Evolutionary conservation across 2,113 vertebrate species (phyloP).

Genomic region (Boulengeromyrus knoepffleri): DNA sequence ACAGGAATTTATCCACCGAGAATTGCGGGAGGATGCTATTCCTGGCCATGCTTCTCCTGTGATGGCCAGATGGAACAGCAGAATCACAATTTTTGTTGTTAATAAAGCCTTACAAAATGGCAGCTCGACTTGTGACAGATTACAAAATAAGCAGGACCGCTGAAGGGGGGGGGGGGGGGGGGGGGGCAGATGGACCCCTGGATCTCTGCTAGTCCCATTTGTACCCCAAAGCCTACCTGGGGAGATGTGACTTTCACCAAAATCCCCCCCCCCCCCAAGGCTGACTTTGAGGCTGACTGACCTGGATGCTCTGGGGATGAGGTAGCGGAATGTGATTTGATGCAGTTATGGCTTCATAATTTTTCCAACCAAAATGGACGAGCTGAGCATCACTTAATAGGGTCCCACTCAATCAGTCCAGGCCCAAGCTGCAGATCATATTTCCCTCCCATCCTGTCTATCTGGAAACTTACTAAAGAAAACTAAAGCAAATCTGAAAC

Average conservation of each 20-base stretch:
- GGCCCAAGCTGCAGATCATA: background rate
- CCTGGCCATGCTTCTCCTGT: conserved; percentile 43
- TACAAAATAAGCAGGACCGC: conserved; percentile 42
- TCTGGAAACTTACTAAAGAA: background rate
- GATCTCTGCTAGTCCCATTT: conserved; percentile 4
- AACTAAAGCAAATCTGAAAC: background rate
- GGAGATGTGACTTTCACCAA: conserved; percentile 11
- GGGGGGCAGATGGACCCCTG: conserved; percentile 35
- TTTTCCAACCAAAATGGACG: conserved; percentile 8
- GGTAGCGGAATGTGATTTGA: background rate
- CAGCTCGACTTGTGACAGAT: conserved; percentile 54
- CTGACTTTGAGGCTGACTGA: background rate
- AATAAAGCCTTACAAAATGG: conserved; percentile 42
- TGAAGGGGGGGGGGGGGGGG: conserved; percentile 10
- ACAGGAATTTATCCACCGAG: conserved; percentile 45
- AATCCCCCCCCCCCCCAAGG: background rate
- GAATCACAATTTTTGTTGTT: conserved; percentile 46
- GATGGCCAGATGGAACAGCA: conserved; percentile 55
- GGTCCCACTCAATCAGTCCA: background rate
- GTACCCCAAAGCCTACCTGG: conserved; percentile 6
- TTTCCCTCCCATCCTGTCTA: background rate
- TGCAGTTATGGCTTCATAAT: background rate
- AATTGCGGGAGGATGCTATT: conserved; percentile 51
- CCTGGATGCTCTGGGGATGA: background rate
- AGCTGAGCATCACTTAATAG: background rate